These are phyloP conservation scores for Misgurnus anguillicaudatus DNA, from an alignment of 2,113 vertebrate genomes.

Conservation along the genomic window DNA sequence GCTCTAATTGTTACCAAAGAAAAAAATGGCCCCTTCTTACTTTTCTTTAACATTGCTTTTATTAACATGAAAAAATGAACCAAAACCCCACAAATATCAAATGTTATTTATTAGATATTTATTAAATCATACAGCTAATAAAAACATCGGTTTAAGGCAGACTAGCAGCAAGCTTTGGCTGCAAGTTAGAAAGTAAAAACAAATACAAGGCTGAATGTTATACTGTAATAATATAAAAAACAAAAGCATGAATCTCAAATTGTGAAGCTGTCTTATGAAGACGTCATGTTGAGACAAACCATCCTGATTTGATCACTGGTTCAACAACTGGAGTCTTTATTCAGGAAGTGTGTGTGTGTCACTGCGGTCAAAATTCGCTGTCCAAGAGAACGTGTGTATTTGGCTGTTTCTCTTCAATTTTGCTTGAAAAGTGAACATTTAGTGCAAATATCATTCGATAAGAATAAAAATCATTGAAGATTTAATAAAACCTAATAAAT, in stretches of 20 bases:
- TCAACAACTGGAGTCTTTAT: no score
- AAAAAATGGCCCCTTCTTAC: neutral
- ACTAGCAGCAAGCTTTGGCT: slow-evolving; percentile 68
- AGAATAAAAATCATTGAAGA: neutral
- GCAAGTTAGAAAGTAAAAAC: slow-evolving; percentile 62
- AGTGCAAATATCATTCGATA: slow-evolving; percentile 23
- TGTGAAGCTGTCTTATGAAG: slow-evolving; percentile 6
- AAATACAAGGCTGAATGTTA: slow-evolving; percentile 57
- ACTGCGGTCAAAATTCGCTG: no score
- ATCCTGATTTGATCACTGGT: neutral
- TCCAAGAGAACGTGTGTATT: slow-evolving; percentile 3
- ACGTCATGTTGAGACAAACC: slow-evolving; percentile 17
- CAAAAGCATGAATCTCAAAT: slow-evolving; percentile 55
- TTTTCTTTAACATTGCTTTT: neutral
- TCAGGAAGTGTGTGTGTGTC: neutral
- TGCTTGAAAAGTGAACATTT: slow-evolving; percentile 12
- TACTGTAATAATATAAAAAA: slow-evolving; percentile 66
- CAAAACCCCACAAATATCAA: neutral
- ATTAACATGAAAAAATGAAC: neutral
- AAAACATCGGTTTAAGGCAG: slow-evolving; percentile 76
- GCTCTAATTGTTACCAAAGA: slow-evolving; percentile 27
- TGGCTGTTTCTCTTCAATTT: slow-evolving; percentile 16
- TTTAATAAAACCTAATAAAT: neutral
- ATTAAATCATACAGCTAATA: slow-evolving; percentile 74
- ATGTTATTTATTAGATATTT: slow-evolving; percentile 62